phyloP scores from a whole-genome alignment of 1,140 invertebrate species.

The Drosophila littoralis region DNA sequence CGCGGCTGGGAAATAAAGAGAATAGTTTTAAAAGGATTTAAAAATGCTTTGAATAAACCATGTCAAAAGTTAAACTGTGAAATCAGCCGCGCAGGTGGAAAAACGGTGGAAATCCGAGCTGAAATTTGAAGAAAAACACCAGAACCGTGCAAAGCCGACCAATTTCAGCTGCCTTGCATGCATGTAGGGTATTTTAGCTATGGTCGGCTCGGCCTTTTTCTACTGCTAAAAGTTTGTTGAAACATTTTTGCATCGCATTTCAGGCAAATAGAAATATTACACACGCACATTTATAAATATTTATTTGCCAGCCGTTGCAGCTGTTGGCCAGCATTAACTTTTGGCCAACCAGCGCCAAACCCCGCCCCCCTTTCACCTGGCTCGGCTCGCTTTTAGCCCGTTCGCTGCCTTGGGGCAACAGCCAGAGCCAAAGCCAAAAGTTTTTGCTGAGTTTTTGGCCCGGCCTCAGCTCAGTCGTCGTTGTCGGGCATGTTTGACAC shows the following conservation, averaged over 20 bases:
- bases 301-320: conserved; percentile 43
- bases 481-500: conserved; percentile 41
- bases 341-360: conserved; percentile 7
- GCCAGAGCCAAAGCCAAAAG: conserved; percentile 44
- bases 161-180: too few species aligned
- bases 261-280: conserved; percentile 49
- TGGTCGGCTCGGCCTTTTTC: neutral
- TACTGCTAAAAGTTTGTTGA: conserved; percentile 10
- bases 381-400: conserved; percentile 6
- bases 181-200: conserved; percentile 7
- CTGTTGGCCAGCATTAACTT: conserved; percentile 55
- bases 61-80: too few species aligned
- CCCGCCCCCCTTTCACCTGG: neutral
- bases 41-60: too few species aligned
- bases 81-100: too few species aligned
- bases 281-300: conserved; percentile 59
- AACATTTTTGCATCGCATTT: conserved; percentile 44
- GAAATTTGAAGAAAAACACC: too few species aligned
- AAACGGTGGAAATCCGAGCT: too few species aligned
- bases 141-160: too few species aligned
- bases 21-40: too few species aligned
- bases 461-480: conserved; percentile 34
- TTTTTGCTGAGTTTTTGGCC: conserved; percentile 69
- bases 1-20: too few species aligned
- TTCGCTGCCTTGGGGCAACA: too few species aligned